Evolutionary conservation across 1,140 invertebrate genomes (phyloP).

Genomic region (Pararge aegeria): DNA sequence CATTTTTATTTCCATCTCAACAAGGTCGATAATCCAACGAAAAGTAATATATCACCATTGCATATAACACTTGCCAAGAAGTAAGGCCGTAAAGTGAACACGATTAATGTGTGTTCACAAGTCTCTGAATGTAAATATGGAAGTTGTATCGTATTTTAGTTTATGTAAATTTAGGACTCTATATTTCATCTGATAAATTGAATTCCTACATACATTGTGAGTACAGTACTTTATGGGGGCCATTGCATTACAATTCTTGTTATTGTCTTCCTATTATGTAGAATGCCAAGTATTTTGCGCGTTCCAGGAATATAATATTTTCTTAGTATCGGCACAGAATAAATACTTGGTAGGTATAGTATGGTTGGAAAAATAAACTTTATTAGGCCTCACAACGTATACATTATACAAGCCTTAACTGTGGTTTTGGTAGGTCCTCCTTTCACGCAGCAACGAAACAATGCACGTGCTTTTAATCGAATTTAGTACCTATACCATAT

Average conservation of each 20-base stretch:
- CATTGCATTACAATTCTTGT: slow-evolving; percentile 2
- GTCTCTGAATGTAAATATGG: slow-evolving; percentile 39
- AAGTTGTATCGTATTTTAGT: slow-evolving; percentile 31
- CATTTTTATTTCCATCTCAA: not conserved
- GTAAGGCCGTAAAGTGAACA: slow-evolving; percentile 27
- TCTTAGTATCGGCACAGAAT: not conserved
- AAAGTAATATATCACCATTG: slow-evolving; percentile 5
- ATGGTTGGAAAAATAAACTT: not conserved
- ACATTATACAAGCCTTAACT: too few species aligned
- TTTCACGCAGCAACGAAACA: too few species aligned
- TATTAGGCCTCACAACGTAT: not conserved
- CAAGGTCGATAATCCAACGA: slow-evolving; percentile 6
- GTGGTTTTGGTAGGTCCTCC: too few species aligned
- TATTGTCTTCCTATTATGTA: slow-evolving; percentile 10
- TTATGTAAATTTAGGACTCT: slow-evolving; percentile 30
- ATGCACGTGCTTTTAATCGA: too few species aligned
- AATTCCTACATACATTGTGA: slow-evolving; percentile 16
- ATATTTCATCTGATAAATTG: slow-evolving; percentile 28
- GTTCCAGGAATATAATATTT: not conserved
- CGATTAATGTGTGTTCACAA: slow-evolving; percentile 34
- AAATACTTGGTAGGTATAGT: not conserved
- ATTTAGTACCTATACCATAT: too few species aligned
- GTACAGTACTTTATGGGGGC: slow-evolving; percentile 5
- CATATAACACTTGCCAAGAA: slow-evolving; percentile 19
- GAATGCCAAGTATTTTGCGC: not conserved